phyloP scores from a whole-genome alignment of 1,140 invertebrate species.

The Drosophila lacteicornis region DNA sequence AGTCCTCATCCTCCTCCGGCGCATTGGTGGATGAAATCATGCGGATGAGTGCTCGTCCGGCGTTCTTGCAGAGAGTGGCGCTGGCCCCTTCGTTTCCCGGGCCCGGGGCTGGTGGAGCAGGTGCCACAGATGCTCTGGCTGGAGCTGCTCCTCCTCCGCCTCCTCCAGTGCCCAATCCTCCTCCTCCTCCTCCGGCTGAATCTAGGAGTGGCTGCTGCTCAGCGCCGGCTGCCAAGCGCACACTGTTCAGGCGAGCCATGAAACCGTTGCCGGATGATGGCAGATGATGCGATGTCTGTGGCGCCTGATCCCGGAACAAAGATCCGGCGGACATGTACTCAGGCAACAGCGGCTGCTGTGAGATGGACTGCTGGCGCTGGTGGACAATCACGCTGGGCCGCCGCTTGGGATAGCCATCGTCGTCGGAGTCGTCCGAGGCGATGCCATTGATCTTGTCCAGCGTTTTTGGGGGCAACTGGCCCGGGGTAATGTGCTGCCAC shows the following conservation, averaged over 20 bases:
- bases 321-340: constrained; percentile 66
- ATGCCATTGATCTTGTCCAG: constrained; percentile 82
- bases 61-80: constrained; percentile 65
- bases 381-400: constrained; percentile 79
- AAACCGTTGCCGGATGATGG: constrained; percentile 61
- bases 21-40: constrained; percentile 71
- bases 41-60: constrained; percentile 77
- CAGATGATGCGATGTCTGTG: constrained; percentile 46
- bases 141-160: constrained; percentile 19
- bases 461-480: constrained; percentile 77
- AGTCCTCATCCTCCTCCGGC: constrained; percentile 74
- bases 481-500: constrained; percentile 83
- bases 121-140: constrained; percentile 14
- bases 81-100: constrained; percentile 58
- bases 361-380: constrained; percentile 74
- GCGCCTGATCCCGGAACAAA: constrained; percentile 58
- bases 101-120: constrained; percentile 28
- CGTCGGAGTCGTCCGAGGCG: constrained; percentile 74
- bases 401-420: constrained; percentile 75
- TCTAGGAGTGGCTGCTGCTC: constrained; percentile 69
- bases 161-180: constrained; percentile 4
- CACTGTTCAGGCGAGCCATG: constrained; percentile 61
- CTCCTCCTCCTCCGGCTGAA: constrained; percentile 43
- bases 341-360: constrained; percentile 66
- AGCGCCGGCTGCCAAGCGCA: constrained; percentile 34